Evolutionary conservation across 92 coral and sea anemone species (phyloP), one percentile per base, ranked within the genome.

Genomic region (Epizoanthus stellaris): DNA sequence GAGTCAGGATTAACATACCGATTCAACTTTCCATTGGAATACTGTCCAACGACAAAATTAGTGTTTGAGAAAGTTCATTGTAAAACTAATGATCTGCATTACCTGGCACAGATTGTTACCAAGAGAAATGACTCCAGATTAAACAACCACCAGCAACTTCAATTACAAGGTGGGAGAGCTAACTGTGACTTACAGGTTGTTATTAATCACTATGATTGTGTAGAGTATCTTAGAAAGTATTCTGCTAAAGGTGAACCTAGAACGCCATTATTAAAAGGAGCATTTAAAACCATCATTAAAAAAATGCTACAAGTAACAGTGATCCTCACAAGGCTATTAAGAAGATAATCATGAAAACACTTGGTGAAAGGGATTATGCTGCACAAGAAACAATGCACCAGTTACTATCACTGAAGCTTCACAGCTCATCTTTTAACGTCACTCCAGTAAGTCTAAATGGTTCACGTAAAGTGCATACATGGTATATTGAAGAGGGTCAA

Each of bases 331-430:
- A 66, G 72, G 75, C 89, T 67, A 77, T 88, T 53, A 88, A 88
- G 65, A 91, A 91, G 42, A 76, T 89, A 4, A 76, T 91, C 40
- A 91, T 88, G 94, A 91, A 88, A 89, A 82, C 95, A 19, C 87
- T 91, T 86, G 90, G 92, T 89, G 90, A 91, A 86, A 82, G 95
- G 80, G 95, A 91, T 77, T 91, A 85, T 86, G 92, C 95, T 81
- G 90, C 95, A 60, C 95, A 91, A 86, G 92, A 91, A 70, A 87
- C 89, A 81, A 91, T 91, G 92, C 95, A 89, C 88, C 92, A 89
- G 38, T 75, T 91, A 68, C 91, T 92, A 20, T 89, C 95, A 69
- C 85, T 91, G 47, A 89, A 77, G 70, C 85, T 88, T 69, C 92
- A 88, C 56, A 88, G 95, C 71, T 86, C 89, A 45, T 68, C 86